These are phyloP conservation scores for Phyllostomus discolor DNA, from an alignment of 2,113 vertebrate species.

Conservation along the genomic window DNA sequence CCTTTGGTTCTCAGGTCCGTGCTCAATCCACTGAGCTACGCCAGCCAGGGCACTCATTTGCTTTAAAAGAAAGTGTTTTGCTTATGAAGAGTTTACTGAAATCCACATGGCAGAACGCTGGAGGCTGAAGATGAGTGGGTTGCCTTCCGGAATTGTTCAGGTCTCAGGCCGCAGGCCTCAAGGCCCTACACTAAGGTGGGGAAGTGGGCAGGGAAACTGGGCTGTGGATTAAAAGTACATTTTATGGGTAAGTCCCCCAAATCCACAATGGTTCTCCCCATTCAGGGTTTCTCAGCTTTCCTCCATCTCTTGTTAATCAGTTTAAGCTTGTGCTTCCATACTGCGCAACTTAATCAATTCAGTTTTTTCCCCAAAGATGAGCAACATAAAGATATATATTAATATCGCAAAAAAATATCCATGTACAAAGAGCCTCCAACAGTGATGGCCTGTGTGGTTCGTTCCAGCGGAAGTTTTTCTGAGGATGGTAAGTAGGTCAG, in stretches of 20 bases:
- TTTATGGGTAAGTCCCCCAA: neutral
- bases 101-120: neutral
- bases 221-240: neutral
- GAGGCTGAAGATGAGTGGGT: neutral
- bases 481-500: neutral
- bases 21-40: too few relatives aligned
- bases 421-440: neutral
- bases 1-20: too few relatives aligned
- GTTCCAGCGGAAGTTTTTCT: neutral
- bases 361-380: neutral
- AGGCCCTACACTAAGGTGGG: neutral
- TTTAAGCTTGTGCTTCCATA: neutral
- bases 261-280: neutral
- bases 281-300: neutral
- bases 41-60: neutral
- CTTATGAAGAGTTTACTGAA: neutral
- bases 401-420: neutral
- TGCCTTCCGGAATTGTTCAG: neutral
- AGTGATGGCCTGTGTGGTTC: neutral
- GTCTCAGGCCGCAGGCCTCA: neutral
- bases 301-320: neutral
- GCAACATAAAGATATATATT: neutral
- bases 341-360: neutral
- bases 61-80: neutral
- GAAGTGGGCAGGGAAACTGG: neutral